These are phyloP conservation scores for Poeciliopsis gracilis DNA, from an alignment of 2,797 vertebrate species.

Conservation along the genomic window DNA sequence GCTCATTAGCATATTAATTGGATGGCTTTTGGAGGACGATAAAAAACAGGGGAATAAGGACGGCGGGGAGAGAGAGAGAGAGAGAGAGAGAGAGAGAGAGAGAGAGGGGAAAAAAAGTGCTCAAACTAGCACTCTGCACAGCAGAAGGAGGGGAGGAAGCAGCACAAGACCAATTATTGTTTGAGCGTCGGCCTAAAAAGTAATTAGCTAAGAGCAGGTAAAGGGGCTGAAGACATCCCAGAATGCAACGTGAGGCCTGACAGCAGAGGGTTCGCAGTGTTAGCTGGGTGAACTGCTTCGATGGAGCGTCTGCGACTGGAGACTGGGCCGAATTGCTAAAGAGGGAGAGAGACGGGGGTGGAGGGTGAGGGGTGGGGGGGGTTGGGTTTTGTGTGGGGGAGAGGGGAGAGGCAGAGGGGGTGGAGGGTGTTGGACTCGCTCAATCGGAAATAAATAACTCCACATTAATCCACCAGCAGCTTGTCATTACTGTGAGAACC, in stretches of 20 bases:
- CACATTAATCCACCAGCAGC: constrained; percentile 80
- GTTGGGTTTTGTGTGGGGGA: constrained; percentile 21
- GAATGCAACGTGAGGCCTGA: constrained; percentile 85
- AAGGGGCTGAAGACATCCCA: constrained; percentile 68
- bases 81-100: constrained; percentile 19
- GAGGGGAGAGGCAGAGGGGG: constrained; percentile 19
- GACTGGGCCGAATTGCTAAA: constrained; percentile 45
- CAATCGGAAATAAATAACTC: constrained; percentile 81
- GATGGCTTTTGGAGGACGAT: constrained; percentile 86
- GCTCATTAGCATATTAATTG: constrained; percentile 99
- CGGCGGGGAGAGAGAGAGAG: constrained; percentile 52
- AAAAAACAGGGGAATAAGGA: constrained; percentile 80
- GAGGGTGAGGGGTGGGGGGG: neutral
- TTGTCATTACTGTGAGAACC: constrained; percentile 77
- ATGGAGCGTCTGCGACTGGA: constrained; percentile 50
- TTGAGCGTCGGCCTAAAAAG: constrained; percentile 66
- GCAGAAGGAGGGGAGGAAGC: constrained; percentile 55
- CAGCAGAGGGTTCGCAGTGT: constrained; percentile 77
- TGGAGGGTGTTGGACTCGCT: constrained; percentile 39
- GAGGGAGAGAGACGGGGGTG: neutral
- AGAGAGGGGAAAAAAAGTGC: constrained; percentile 35
- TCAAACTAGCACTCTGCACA: constrained; percentile 74
- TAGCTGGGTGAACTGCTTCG: constrained; percentile 76
- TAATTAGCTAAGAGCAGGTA: constrained; percentile 82
- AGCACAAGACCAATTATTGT: constrained; percentile 82